These are phyloP conservation scores for Penaeus chinensis DNA, from an alignment of 1,140 invertebrate genomes.

Conservation along the genomic window DNA sequence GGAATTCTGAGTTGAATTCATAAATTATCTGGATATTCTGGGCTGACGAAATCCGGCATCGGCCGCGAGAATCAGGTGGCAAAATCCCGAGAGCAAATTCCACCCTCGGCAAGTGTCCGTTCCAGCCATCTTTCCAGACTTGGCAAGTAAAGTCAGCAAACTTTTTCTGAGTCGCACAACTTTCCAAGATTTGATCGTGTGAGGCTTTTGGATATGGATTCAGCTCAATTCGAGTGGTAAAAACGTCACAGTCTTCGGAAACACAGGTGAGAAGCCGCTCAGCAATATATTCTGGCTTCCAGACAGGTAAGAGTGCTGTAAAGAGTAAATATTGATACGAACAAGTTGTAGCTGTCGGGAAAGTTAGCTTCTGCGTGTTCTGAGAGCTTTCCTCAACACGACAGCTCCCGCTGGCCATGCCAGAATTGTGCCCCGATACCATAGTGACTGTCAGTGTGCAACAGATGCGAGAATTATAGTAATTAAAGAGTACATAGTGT, in stretches of 20 bases:
- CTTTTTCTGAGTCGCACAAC: conserved; percentile 60
- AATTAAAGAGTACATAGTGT: conserved; percentile 24
- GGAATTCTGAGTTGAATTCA: too few species aligned
- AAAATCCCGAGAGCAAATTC: conserved; percentile 16
- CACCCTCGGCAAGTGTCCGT: conserved; percentile 38
- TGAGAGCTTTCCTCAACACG: not conserved
- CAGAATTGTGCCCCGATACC: too few species aligned
- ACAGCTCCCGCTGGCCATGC: conserved; percentile 1
- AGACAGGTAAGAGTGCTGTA: conserved; percentile 52
- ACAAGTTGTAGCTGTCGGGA: conserved; percentile 55
- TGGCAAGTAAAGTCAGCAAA: conserved; percentile 61
- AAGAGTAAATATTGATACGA: conserved; percentile 57
- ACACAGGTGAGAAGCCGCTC: conserved; percentile 30
- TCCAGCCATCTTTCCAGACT: conserved; percentile 59
- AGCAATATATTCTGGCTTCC: conserved; percentile 26
- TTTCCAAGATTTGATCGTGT: conserved; percentile 61
- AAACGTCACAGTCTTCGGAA: conserved; percentile 44
- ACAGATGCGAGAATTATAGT: too few species aligned
- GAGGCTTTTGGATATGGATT: conserved; percentile 56
- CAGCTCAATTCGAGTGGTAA: conserved; percentile 46
- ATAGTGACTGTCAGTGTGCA: too few species aligned
- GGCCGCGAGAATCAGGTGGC: not conserved
- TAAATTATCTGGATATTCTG: too few species aligned
- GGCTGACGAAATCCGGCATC: too few species aligned
- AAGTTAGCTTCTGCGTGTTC: conserved; percentile 29